phyloP scores from a whole-genome alignment of 2,888 invertebrate species.

The Isotomurus palustris region DNA sequence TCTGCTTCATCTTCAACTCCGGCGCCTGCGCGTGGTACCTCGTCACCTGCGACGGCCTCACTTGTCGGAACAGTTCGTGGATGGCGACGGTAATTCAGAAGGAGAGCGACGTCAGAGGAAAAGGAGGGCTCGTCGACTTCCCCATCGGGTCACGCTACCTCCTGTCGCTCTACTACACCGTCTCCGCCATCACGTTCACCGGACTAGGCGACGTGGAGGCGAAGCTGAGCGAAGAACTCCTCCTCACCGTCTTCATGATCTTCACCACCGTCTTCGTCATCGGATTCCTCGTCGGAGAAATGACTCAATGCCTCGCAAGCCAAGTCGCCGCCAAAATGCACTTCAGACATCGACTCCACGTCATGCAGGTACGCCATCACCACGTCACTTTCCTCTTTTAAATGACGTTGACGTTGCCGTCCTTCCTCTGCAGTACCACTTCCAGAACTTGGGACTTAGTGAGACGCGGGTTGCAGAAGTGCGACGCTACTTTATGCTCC shows the following conservation, averaged over 20 bases:
- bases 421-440: conserved; percentile 24
- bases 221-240: conserved; percentile 20
- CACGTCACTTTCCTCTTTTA: neutral
- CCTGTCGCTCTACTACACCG: conserved; percentile 37
- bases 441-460: conserved; percentile 30
- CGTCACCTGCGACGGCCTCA: conserved; percentile 31
- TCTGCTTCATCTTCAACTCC: conserved; percentile 44
- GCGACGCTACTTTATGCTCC: conserved; percentile 33
- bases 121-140: too few species aligned
- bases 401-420: neutral
- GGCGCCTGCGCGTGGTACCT: conserved; percentile 44
- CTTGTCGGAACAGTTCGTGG: conserved; percentile 27
- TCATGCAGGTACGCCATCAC: conserved; percentile 25
- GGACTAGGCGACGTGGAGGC: conserved; percentile 32
- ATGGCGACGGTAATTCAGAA: conserved; percentile 19
- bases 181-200: conserved; percentile 36
- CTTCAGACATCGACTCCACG: conserved; percentile 39
- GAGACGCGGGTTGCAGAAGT: conserved; percentile 27
- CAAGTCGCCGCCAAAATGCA: conserved; percentile 43
- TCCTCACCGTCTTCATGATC: conserved; percentile 30
- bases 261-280: conserved; percentile 36
- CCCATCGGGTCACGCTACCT: conserved; percentile 27
- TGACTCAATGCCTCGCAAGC: conserved; percentile 41
- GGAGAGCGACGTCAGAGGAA: neutral
- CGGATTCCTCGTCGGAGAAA: conserved; percentile 41